Conservation (phyloP, 2,113 vertebrate species). For the Hipposideros armiger region DNA sequence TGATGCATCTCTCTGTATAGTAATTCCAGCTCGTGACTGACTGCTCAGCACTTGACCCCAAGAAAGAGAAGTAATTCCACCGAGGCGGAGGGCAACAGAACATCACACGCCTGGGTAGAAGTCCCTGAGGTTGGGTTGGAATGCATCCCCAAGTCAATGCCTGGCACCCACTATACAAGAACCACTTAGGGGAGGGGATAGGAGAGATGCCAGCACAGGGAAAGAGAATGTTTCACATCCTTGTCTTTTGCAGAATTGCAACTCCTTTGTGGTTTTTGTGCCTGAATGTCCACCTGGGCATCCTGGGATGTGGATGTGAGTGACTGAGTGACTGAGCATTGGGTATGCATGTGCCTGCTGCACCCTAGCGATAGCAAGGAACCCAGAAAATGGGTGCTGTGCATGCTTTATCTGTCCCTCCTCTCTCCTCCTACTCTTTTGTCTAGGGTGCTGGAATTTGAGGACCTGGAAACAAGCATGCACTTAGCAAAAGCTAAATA, state of each 20-base stretch:
- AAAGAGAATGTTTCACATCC: neutral
- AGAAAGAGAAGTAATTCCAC: neutral
- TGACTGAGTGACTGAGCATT: neutral
- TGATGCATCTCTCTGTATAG: neutral
- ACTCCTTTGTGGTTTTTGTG: neutral
- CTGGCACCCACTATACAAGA: neutral
- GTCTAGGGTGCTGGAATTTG: neutral
- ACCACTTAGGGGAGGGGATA: neutral
- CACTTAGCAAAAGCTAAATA: neutral
- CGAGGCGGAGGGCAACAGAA: neutral
- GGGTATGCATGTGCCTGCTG: neutral
- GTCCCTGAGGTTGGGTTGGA: neutral
- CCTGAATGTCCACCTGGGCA: neutral
- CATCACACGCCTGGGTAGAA: accelerated
- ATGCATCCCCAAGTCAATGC: too few relatives aligned
- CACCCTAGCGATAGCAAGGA: neutral
- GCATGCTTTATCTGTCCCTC: neutral
- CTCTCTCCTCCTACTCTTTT: neutral
- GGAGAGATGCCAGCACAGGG: neutral
- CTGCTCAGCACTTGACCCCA: neutral
- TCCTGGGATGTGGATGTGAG: neutral
- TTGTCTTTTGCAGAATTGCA: neutral
- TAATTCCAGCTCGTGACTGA: neutral
- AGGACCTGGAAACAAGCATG: neutral
- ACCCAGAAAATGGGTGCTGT: neutral